A percentile compares a stretch with the other conserved stretches of the same genome.
phyloP scores from a whole-genome alignment of 2,113 vertebrate species.

The Phocoena sinus region DNA sequence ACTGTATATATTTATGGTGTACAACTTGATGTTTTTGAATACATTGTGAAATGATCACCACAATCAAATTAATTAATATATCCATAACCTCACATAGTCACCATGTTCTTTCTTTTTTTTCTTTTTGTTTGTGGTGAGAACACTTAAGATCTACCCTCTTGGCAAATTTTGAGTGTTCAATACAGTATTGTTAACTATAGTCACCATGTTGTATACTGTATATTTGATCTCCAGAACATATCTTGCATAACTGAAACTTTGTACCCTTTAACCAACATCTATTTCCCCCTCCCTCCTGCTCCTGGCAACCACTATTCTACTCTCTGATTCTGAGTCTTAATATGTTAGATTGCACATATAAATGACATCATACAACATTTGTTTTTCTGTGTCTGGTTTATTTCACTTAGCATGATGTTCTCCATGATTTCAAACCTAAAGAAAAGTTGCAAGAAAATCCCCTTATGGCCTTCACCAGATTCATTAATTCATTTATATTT shows the following conservation, averaged over 20 bases:
- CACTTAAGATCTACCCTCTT: not conserved
- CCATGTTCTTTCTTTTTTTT: not conserved
- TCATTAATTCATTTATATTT: not conserved
- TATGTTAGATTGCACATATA: not conserved
- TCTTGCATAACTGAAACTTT: not conserved
- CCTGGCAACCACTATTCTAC: not conserved
- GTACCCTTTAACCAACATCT: not conserved
- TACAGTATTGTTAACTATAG: not conserved
- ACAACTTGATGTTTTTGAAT: not conserved
- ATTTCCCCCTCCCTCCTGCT: not conserved
- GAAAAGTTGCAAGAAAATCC: not conserved
- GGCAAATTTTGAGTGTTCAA: not conserved
- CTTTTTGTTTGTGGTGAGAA: not conserved
- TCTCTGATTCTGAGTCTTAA: not conserved
- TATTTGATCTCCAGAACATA: not conserved
- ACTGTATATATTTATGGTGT: not conserved
- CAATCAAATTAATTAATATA: not conserved
- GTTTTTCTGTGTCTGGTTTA: not conserved
- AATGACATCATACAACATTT: not conserved
- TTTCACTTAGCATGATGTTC: not conserved
- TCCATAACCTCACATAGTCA: not conserved
- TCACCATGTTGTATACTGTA: not conserved
- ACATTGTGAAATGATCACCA: not conserved
- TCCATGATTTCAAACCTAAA: not conserved
- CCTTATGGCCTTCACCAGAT: not conserved